Evolutionary conservation across 2,797 vertebrate species (phyloP), one percentile per base, ranked within the genome.

Genomic region (Epinephelus malabaricus): DNA sequence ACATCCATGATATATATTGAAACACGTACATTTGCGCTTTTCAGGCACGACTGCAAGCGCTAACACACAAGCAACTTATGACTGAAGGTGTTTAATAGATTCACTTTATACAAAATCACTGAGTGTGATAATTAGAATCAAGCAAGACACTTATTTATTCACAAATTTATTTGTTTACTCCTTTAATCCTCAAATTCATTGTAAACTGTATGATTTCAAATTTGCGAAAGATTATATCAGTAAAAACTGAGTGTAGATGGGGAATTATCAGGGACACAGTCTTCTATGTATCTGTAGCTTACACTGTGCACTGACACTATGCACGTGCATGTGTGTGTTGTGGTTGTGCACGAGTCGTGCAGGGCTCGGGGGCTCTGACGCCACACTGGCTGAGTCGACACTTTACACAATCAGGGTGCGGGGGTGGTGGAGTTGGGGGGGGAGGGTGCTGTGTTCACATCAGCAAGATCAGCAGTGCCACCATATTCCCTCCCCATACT

Each of bases 391-490:
- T 95, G 94, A 95, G 90, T 95, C 85, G 82, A 94, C 94, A 95
- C 89, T 94, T 94, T 93, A 89, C 86, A 94, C 91, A 93, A 93
- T 93, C 78, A 68, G 88, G 75, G 58, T 84, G 76, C 19, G 34
- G 46, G 70, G 30, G 5, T 30, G n/a, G 21, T 7, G 66, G 45
- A 34, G 34, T 34, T 14, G 76, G 66, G 23, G 66, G 30, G 21
- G 63, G 3, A 23, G 73, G 53, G 58, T n/a, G 63, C 53, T 64
- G 63, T 76, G 76, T 90, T 91, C 91, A 90, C 91, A 92, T 94
- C 91, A 94, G 94, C 94, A 92, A 89, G 90, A 95, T 94, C 94
- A 94, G 93, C 92, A 92, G 68, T 80, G 86, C 90, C 88, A 87
- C 92, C 81, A 85, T 92, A 89, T 89, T 88, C 90, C 84, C 89